These are phyloP conservation scores for Parasteatoda lunata DNA, from an alignment of 2,888 invertebrate species.

Conservation along the genomic window DNA sequence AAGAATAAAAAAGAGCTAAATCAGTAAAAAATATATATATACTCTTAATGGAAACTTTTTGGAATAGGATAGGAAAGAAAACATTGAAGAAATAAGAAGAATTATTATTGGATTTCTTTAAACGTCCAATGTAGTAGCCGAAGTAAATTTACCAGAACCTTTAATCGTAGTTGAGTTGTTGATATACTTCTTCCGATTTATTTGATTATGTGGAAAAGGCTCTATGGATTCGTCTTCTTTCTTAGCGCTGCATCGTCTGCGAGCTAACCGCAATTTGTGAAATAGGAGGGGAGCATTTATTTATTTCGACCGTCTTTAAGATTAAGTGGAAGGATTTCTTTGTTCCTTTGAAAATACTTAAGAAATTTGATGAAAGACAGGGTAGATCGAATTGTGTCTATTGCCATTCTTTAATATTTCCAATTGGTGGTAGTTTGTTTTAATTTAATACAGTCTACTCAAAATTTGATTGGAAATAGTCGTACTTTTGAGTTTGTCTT, in stretches of 20 bases:
- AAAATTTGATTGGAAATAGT: no score
- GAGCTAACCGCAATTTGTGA: conserved; percentile 53
- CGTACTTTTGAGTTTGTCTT: no score
- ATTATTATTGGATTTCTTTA: conserved; percentile 68
- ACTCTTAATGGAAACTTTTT: conserved; percentile 53
- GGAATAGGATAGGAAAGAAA: conserved; percentile 25
- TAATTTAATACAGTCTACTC: no score
- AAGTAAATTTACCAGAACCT: conserved; percentile 67
- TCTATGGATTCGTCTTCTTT: conserved; percentile 39
- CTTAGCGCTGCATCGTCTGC: conserved; percentile 60
- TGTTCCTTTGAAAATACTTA: conserved; percentile 3
- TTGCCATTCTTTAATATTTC: no score
- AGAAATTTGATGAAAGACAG: not conserved
- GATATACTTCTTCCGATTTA: conserved; percentile 65
- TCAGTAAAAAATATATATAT: conserved; percentile 7
- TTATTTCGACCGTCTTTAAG: conserved; percentile 39
- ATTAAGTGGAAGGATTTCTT: not conserved
- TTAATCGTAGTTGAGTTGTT: conserved; percentile 68
- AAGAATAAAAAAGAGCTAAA: not conserved
- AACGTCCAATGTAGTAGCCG: conserved; percentile 53
- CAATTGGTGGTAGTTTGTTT: no score
- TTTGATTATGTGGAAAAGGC: conserved; percentile 60
- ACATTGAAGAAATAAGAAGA: conserved; percentile 48
- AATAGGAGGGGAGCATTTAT: conserved; percentile 43
- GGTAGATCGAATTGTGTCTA: not conserved